Base-by-base conservation (phyloP, 2,888 invertebrate species). In the Folsomia manolachei region DNA sequence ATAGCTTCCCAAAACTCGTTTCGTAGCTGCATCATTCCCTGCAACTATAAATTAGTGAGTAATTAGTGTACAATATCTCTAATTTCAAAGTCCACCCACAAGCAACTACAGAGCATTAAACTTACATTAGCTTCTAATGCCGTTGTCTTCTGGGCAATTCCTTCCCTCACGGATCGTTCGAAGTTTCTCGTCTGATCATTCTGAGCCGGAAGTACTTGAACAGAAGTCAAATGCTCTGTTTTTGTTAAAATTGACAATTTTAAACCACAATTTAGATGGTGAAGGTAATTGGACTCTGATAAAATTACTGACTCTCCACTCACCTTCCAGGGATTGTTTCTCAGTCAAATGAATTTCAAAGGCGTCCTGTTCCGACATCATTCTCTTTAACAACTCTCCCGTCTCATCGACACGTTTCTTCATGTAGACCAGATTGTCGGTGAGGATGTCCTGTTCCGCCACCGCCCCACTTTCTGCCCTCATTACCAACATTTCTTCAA, bases 251-350 rank as follows among this genome's bases (percentile, higher is more conserved):
- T n/a, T n/a, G n/a, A n/a, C n/a, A n/a, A n/a, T n/a, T n/a, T n/a
- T n/a, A n/a, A 1, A 71, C n/a, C n/a, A n/a, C n/a, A n/a, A n/a
- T n/a, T n/a, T n/a, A n/a, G n/a, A n/a, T n/a, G n/a, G n/a, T n/a
- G n/a, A n/a, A n/a, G n/a, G n/a, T n/a, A 71, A 7, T 27, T 52
- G 2, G 21, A 52, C 18, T 66, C 62, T 53, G 21, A 21, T 53
- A 53, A 52, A n/a, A n/a, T n/a, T n/a, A n/a, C n/a, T n/a, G n/a
- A n/a, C n/a, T n/a, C n/a, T 1, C 4, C 25, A 25, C 26, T 18
- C 63, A 73, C 73, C 71, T 52, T 75, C 70, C 14, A 70, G 7
- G 21, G 67, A 68, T 67, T 75, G 72, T 19, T 75, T 72, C 24
- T 65, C 62, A 9, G 63, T 72, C 24, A 65, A 68, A n/a, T 75